phyloP scores from a whole-genome alignment of 2,888 invertebrate genomes.

The Sesia bembeciformis region DNA sequence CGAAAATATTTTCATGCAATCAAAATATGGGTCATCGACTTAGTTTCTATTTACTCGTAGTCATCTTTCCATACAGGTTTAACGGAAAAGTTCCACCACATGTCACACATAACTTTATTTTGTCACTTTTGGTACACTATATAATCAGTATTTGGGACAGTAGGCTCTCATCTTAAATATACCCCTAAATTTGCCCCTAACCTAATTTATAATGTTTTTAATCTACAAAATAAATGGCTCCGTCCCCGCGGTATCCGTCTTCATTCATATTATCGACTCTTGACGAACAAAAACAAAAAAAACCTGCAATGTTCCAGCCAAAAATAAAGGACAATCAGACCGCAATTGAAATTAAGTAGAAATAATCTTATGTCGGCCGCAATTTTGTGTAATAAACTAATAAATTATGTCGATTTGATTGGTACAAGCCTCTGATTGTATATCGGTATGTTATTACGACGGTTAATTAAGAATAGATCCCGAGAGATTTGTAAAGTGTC shows the following conservation, averaged over 20 bases:
- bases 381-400: slow-evolving; percentile 4
- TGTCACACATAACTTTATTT: too few species aligned
- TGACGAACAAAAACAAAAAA: neutral
- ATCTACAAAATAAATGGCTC: neutral
- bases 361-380: slow-evolving; percentile 11
- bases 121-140: too few species aligned
- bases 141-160: too few species aligned
- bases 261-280: neutral
- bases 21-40: too few species aligned
- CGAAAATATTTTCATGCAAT: too few species aligned
- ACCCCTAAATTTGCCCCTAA: too few species aligned
- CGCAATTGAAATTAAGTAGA: slow-evolving; percentile 15
- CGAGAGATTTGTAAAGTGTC: slow-evolving; percentile 2
- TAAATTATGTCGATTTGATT: slow-evolving; percentile 3
- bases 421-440: slow-evolving; percentile 1
- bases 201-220: too few species aligned
- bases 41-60: too few species aligned
- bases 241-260: neutral
- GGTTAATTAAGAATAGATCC: slow-evolving; percentile 11
- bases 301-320: neutral
- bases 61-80: too few species aligned
- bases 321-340: slow-evolving; percentile 11
- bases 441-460: slow-evolving; percentile 4
- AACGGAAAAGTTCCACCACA: too few species aligned
- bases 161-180: too few species aligned